Conservation (phyloP, 2,888 invertebrate species). For the Dermolepida albohirtum region DNA sequence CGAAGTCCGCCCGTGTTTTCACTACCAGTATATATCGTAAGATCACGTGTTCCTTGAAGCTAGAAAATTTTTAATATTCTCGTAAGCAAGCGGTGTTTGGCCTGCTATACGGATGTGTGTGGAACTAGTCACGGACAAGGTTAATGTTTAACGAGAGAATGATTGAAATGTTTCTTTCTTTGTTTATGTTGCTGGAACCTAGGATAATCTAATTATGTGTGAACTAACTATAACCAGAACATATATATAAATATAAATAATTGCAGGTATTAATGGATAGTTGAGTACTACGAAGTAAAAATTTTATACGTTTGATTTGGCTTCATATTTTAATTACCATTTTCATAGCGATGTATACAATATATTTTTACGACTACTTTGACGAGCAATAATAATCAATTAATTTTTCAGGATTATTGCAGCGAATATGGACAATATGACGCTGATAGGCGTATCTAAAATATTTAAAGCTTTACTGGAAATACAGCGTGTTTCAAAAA, state of each 20-base stretch:
- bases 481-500: too few species aligned
- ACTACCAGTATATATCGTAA: slow-evolving; percentile 13
- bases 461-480: too few species aligned
- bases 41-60: slow-evolving; percentile 16
- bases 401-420: too few species aligned
- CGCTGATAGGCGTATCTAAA: too few species aligned
- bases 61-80: slow-evolving; percentile 23
- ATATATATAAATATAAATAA: neutral
- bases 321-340: too few species aligned
- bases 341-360: too few species aligned
- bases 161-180: slow-evolving; percentile 36
- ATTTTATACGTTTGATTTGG: too few species aligned
- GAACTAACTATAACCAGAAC: neutral
- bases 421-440: too few species aligned
- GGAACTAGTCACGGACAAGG: slow-evolving; percentile 39
- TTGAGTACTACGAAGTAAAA: too few species aligned
- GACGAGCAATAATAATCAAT: too few species aligned
- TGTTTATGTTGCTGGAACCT: slow-evolving; percentile 1
- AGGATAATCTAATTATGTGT: slow-evolving; percentile 5
- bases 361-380: too few species aligned
- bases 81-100: neutral
- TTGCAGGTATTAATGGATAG: too few species aligned
- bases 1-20: neutral
- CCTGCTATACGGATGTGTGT: slow-evolving; percentile 2
- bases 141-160: slow-evolving; percentile 36